A percentile compares a stretch with the other conserved stretches of the same genome.
phyloP scores from a whole-genome alignment of 2,113 vertebrate genomes.

The Pyrgilauda ruficollis region DNA sequence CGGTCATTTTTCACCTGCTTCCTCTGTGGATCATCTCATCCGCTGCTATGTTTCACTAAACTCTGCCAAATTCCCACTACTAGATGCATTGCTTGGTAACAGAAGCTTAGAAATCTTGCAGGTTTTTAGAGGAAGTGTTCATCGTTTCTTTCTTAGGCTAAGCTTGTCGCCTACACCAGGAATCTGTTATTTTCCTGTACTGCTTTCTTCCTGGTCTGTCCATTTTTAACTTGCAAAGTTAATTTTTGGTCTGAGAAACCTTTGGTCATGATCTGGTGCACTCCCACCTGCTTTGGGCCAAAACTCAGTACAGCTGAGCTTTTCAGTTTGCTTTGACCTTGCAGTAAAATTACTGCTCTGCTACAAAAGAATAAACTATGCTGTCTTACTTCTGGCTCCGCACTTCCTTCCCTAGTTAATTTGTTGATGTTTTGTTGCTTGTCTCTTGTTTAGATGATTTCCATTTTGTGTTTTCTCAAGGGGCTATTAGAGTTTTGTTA shows the following conservation, averaged over 20 bases:
- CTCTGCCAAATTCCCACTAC: not conserved
- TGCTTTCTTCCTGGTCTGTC: not conserved
- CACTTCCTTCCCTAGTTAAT: not conserved
- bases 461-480: not conserved
- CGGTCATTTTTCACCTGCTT: not conserved
- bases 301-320: not conserved
- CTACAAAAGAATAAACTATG: not conserved
- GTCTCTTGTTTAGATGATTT: not conserved
- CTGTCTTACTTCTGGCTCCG: not conserved
- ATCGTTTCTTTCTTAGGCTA: not conserved
- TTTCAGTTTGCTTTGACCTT: not conserved
- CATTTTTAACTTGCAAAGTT: slow-evolving; percentile 5
- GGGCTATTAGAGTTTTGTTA: rapidly evolving
- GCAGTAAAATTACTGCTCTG: not conserved
- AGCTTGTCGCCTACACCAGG: not conserved
- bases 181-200: not conserved
- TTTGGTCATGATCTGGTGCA: not conserved
- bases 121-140: not conserved
- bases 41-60: not conserved
- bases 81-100: not conserved
- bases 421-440: not conserved
- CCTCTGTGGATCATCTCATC: not conserved
- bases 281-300: not conserved
- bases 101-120: not conserved
- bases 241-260: not conserved